Base-by-base conservation (phyloP, 2,888 invertebrate genomes). In the Gasteruption jaculator region DNA sequence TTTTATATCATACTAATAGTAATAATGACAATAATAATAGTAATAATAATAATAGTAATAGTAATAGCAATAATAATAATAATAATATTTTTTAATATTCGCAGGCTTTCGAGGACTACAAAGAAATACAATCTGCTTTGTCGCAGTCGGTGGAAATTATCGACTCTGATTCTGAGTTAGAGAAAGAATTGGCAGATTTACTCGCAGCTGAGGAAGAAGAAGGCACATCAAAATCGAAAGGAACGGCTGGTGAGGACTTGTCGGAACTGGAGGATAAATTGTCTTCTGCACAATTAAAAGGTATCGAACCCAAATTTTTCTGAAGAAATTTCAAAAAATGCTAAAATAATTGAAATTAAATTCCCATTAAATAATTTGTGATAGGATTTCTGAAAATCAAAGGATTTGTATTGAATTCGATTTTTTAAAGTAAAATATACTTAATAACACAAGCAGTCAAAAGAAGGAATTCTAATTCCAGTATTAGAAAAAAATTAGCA, bases 101-200 rank as follows among this genome's bases (percentile, higher is more conserved):
- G n/a, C 54, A 83, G 83, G 76, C 77, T 3, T 67, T 83, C 61
- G 76, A 76, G 38, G 72, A 74, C 34, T 74, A 79, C 31, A 73
- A 74, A 33, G 82, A 82, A 48, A 72, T 82, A 29, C 76, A 81
- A 56, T 63, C 72, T 26, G 66, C 74, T 6, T 60, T 83, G 39
- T 71, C 78, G 1, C 74, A 74, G 11, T 64, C 76, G 0, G 55
- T 75, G 0, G 74, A 75, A 7, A 42, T 29, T 1, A 75, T 79
- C 45, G 79, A 81, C n/a, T 78, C 80, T 43, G 79, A 81, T 16
- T 65, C 75, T 0, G 86, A 85, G 30, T 63, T 83, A 11, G 88
- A 89, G 59, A 72, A 78, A 5, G 85, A 86, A 63, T 64, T 86
- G 27, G 74, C 72, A 19, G 80, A 83, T 20, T 59, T 87, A 19